Conservation (phyloP, 1,140 invertebrate species). For the Lasioglossum baleicum region DNA sequence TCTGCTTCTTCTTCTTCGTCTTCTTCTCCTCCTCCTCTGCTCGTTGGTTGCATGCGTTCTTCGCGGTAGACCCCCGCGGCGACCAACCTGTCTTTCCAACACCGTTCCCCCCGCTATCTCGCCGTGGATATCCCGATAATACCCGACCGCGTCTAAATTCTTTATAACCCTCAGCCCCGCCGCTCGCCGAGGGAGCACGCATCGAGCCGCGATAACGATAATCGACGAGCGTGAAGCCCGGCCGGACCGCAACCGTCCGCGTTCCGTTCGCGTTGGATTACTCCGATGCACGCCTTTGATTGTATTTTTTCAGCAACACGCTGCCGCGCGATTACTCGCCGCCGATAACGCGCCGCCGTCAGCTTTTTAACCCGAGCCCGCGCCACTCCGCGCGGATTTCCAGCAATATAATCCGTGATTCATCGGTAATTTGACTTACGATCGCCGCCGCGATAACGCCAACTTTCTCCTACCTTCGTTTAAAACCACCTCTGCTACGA, state of each 20-base stretch:
- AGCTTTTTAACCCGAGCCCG: too few relatives aligned
- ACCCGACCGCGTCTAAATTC: slow-evolving; percentile 79
- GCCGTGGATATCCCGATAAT: slow-evolving; percentile 71
- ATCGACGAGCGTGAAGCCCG: slow-evolving; percentile 56
- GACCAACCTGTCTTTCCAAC: slow-evolving; percentile 78
- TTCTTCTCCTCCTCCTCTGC: slow-evolving; percentile 39
- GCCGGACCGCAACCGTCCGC: slow-evolving; percentile 39
- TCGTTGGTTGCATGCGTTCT: slow-evolving; percentile 61
- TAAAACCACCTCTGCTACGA: too few relatives aligned
- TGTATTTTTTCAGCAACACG: slow-evolving; percentile 23
- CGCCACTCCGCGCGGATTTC: too few relatives aligned
- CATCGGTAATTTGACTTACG: too few relatives aligned
- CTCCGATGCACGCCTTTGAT: slow-evolving; percentile 37
- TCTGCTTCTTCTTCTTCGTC: too few relatives aligned
- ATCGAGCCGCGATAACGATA: slow-evolving; percentile 64
- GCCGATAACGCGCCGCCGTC: slow-evolving; percentile 34
- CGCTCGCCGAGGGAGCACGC: slow-evolving; percentile 68
- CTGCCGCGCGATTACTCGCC: too few relatives aligned
- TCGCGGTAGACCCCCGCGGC: slow-evolving; percentile 73
- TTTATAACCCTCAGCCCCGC: slow-evolving; percentile 66
- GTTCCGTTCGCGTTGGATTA: slow-evolving; percentile 40
- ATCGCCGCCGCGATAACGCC: too few relatives aligned
- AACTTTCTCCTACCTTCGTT: too few relatives aligned
- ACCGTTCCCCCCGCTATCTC: slow-evolving; percentile 72
- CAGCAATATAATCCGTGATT: too few relatives aligned